These are phyloP conservation scores for Helostoma temminkii DNA, from an alignment of 2,797 vertebrate species.

Conservation along the genomic window DNA sequence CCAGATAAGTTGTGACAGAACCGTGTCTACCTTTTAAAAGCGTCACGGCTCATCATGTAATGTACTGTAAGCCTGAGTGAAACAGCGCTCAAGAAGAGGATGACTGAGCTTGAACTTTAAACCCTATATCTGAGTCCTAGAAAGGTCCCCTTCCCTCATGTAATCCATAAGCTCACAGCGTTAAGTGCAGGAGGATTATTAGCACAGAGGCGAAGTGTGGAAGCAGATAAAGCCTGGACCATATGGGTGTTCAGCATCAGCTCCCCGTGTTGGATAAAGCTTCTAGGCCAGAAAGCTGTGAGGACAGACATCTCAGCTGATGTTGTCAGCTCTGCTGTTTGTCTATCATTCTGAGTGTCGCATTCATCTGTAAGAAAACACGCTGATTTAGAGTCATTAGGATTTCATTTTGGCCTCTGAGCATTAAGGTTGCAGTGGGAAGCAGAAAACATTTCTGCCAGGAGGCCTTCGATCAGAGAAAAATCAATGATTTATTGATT, in stretches of 20 bases:
- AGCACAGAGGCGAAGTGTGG: slow-evolving; percentile 32
- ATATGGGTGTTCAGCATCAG: slow-evolving; percentile 19
- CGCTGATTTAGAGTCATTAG: background rate
- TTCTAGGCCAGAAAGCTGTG: slow-evolving; percentile 15
- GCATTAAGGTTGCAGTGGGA: background rate
- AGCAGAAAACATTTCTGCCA: slow-evolving; percentile 8
- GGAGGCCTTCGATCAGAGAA: background rate
- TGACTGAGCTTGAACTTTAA: slow-evolving; percentile 48
- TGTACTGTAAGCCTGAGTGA: slow-evolving; percentile 44
- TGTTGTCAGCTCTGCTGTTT: background rate
- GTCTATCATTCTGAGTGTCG: background rate
- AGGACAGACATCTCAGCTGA: slow-evolving; percentile 12
- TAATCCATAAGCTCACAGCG: slow-evolving; percentile 51
- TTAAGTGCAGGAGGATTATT: slow-evolving; percentile 62
- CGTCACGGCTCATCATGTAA: slow-evolving; percentile 5
- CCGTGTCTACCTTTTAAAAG: slow-evolving; percentile 27
- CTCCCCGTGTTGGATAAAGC: slow-evolving; percentile 12
- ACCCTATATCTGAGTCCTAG: slow-evolving; percentile 44
- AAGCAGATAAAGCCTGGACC: slow-evolving; percentile 44
- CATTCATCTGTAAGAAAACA: background rate
- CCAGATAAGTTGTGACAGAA: slow-evolving; percentile 16
- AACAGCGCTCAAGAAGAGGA: slow-evolving; percentile 13
- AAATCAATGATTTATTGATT: slow-evolving; percentile 14
- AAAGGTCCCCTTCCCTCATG: slow-evolving; percentile 28
- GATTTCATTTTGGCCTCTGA: background rate